Percentiles rank a stretch among this genome's conserved stretches.
Conservation (phyloP, 2,797 vertebrate genomes). For the Acanthurus tractus region DNA sequence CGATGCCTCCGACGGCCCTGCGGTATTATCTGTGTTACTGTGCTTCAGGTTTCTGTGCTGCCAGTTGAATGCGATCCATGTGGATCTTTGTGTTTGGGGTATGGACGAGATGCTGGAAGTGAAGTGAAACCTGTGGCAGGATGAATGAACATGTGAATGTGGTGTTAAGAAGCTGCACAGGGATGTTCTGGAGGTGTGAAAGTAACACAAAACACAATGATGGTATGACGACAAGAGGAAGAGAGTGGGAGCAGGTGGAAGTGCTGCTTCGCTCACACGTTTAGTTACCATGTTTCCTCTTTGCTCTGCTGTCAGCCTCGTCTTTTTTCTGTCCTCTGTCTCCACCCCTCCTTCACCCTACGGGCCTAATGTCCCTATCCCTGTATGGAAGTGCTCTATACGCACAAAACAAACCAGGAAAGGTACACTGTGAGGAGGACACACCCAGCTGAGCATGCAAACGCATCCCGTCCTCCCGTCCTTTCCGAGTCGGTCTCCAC, state of each 20-base stretch:
- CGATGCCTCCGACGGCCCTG: constrained; percentile 28
- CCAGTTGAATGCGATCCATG: constrained; percentile 34
- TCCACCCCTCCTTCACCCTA: constrained; percentile 13
- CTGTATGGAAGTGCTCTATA: constrained; percentile 5
- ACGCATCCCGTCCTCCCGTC: not conserved
- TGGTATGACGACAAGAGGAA: constrained; percentile 29
- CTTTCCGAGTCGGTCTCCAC: constrained; percentile 16
- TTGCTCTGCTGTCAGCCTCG: not conserved
- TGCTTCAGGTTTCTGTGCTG: constrained; percentile 20
- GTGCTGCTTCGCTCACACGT: constrained; percentile 29
- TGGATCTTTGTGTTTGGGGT: constrained; percentile 39
- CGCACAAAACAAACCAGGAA: constrained; percentile 25
- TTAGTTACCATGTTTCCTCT: constrained; percentile 21
- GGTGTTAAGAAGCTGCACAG: constrained; percentile 8
- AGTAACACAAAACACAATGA: constrained; percentile 5
- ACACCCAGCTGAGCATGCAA: constrained; percentile 54
- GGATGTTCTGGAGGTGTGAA: constrained; percentile 35
- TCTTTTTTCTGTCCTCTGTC: constrained; percentile 8
- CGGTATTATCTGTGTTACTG: constrained; percentile 28
- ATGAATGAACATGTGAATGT: constrained; percentile 38
- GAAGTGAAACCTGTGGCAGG: constrained; percentile 27
- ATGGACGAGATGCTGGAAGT: constrained; percentile 4
- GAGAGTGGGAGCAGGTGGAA: constrained; percentile 50
- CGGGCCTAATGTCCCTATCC: constrained; percentile 6
- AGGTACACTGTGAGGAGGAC: constrained; percentile 30